These are phyloP conservation scores for Bruchidius siliquastri DNA, from an alignment of 2,888 invertebrate genomes.

Conservation along the genomic window DNA sequence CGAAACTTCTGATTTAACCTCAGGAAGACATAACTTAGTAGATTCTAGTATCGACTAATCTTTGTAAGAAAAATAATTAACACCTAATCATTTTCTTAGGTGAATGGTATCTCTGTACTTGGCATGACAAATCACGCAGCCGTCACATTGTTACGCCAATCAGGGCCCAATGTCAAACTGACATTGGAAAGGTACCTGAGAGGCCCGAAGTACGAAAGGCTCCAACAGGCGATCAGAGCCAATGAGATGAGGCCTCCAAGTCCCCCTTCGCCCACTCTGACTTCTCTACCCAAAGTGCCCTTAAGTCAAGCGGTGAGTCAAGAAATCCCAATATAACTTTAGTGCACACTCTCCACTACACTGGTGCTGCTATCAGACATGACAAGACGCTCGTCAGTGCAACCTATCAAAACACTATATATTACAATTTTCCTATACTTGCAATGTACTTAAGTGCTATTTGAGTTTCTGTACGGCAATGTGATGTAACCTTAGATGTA, in stretches of 20 bases:
- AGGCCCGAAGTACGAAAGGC: slow-evolving; percentile 82
- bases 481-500: no score
- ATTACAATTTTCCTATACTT: no score
- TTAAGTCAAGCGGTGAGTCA: slow-evolving; percentile 62
- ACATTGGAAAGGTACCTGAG: slow-evolving; percentile 74
- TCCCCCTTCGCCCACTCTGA: slow-evolving; percentile 65
- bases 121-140: slow-evolving; percentile 94
- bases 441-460: no score
- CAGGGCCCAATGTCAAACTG: slow-evolving; percentile 68
- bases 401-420: no score
- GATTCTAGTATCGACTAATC: no score
- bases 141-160: slow-evolving; percentile 80
- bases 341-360: no score
- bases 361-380: no score
- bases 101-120: slow-evolving; percentile 82
- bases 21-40: no score
- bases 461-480: no score
- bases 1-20: no score
- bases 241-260: slow-evolving; percentile 62
- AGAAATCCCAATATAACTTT: background rate
- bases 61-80: no score
- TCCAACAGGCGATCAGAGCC: slow-evolving; percentile 72
- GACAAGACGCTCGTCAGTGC: no score
- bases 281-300: slow-evolving; percentile 71
- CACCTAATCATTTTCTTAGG: slow-evolving; percentile 44